A percentile compares a stretch with the other conserved stretches of the same genome.
phyloP scores from a whole-genome alignment of 2,797 vertebrate genomes.

The Periparus ater region DNA sequence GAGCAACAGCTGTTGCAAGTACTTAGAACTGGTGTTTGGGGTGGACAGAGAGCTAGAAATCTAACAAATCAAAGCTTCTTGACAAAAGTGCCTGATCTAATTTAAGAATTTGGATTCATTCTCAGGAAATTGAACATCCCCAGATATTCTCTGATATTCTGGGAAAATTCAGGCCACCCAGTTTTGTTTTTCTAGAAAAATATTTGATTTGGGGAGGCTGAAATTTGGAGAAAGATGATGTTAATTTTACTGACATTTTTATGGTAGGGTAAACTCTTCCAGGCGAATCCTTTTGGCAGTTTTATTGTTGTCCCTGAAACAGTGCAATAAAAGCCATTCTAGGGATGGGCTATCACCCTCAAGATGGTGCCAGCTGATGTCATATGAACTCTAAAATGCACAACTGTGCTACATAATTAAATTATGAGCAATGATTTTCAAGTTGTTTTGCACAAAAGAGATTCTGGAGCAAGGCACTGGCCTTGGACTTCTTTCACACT shows the following conservation, averaged over 20 bases:
- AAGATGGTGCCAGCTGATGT: not conserved
- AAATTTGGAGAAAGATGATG: not conserved
- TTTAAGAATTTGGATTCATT: not conserved
- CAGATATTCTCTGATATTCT: not conserved
- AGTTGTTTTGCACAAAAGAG: not conserved
- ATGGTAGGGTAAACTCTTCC: not conserved
- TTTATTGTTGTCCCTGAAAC: not conserved
- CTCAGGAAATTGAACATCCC: not conserved
- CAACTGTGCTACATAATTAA: not conserved
- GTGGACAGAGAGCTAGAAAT: not conserved
- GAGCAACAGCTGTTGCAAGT: not conserved
- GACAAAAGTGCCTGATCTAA: not conserved
- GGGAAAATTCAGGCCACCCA: not conserved
- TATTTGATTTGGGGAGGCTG: fast-evolving
- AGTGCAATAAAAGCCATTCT: not conserved
- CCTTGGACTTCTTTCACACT: not conserved
- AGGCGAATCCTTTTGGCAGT: not conserved
- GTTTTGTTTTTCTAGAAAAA: not conserved
- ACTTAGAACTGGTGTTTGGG: not conserved
- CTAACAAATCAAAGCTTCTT: not conserved
- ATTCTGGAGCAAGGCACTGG: not conserved
- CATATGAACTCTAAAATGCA: not conserved
- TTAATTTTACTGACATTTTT: not conserved
- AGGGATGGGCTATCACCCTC: not conserved
- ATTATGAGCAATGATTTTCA: not conserved